Percentiles rank a stretch among this genome's conserved stretches.
Conservation (phyloP, 2,113 vertebrate genomes). For the Piaya cayana region DNA sequence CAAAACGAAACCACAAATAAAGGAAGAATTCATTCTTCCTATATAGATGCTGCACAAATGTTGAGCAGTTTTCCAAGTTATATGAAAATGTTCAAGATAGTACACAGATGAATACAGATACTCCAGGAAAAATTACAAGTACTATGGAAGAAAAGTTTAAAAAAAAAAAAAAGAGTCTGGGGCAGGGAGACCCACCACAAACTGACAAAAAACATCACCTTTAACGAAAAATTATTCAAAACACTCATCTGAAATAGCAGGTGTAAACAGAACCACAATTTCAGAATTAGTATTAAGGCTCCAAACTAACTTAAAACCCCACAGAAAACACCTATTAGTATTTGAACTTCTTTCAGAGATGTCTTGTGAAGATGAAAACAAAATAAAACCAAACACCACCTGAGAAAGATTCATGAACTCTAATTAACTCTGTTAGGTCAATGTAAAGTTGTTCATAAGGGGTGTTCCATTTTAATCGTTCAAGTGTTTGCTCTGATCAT, state of each 20-base stretch:
- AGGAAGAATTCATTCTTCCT: neutral
- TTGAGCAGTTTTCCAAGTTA: neutral
- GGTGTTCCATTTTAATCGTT: neutral
- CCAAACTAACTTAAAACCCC: neutral
- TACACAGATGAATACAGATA: neutral
- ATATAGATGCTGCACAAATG: neutral
- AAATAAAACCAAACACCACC: neutral
- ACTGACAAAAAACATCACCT: neutral
- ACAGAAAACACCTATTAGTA: neutral
- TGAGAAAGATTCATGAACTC: neutral
- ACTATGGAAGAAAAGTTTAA: neutral
- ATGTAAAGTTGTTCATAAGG: neutral
- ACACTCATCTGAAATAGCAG: neutral
- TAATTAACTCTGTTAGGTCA: neutral
- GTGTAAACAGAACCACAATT: neutral
- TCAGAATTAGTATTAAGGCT: neutral
- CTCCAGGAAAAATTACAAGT: neutral
- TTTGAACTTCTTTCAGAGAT: neutral
- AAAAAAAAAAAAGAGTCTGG: neutral
- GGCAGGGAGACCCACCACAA: neutral
- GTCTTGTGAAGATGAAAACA: neutral
- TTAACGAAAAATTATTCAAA: neutral
- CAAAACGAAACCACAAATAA: neutral
- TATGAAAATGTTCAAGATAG: neutral
- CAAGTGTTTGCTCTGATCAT: neutral